Base-by-base conservation (phyloP, 2,888 invertebrate species). In the Octodonta nipae region DNA sequence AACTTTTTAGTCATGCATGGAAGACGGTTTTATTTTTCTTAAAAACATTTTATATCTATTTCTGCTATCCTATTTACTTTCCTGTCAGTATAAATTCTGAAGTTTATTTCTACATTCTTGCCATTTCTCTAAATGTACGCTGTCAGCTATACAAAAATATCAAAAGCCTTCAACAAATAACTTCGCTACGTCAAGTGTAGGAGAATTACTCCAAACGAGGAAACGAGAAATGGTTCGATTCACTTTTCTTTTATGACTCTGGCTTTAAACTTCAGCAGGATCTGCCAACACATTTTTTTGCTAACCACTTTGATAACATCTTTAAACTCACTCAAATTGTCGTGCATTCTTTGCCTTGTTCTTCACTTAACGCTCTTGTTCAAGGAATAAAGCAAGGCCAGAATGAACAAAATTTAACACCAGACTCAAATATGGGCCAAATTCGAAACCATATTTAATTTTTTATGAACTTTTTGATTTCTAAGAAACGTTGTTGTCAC, bases 261-360 rank as follows among this genome's bases (percentile, higher is more conserved):
- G 7, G 20, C 20, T 20, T 20, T 20, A 20, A n/a, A 20, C 20
- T 20, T n/a, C 20, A 20, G n/a, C 20, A 20, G n/a, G 6, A 20
- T 20, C 20, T 20, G 20, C 20, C 20, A 20, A 20, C 20, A 20
- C n/a, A 20, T 20, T 20, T 20, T n/a, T n/a, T n/a, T n/a, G n/a
- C 20, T n/a, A 20, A 20, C 6, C n/a, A 20, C 20, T n/a, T 20
- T 20, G 20, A 20, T 20, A 20, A 20, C 20, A 20, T 20, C n/a
- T 20, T 20, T n/a, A 20, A 20, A 20, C 20, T 20, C 20, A 20
- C 20, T 20, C 7, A 20, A 20, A n/a, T 20, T n/a, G 7, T 20
- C 7, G 20, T 20, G 20, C 20, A 20, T 20, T 20, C 20, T 20
- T 20, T n/a, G 7, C 20, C 20, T 6, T 20, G 20, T 20, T 20